Base-by-base conservation (phyloP, 1,140 invertebrate genomes). In the Calephelis virginiensis region DNA sequence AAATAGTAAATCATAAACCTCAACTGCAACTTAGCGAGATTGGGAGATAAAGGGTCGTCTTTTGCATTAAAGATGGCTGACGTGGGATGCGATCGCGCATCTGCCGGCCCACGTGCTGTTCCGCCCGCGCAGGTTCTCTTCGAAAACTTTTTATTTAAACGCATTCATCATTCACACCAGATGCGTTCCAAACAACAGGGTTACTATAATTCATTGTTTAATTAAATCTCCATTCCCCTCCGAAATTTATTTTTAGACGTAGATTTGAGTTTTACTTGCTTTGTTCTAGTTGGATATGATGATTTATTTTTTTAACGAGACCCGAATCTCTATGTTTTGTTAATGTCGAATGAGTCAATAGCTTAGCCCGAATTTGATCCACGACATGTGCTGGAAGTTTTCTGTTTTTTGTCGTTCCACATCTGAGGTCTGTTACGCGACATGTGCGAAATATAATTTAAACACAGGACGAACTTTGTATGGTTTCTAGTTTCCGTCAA, bases 91-190 rank as follows among this genome's bases (percentile, higher is more conserved):
- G 77, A 74, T 62, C 69, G 77, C 81, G 78, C 88, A 90, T 90
- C 84, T 90, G 86, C 81, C 88, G 68, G 70, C 88, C 88, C 88
- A 90, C 88, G 88, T 89, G 86, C 85, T 83, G 75, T 81, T 70
- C 69, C 85, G 80, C 79, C 73, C 73, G 80, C 78, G 76, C 78
- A 84, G 76, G 80, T 89, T 86, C 50, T 86, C 83, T 83, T 78
- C 77, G 74, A 78, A 78, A 69, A 63, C 66, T 80, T 82, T 81
- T 82, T 84, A 67, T 70, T 68, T 66, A 46, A 80, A 77, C 77
- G 74, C 81, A 86, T 89, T 86, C 75, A 88, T 88, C 83, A 87
- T 83, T 79, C 71, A 74, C 71, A 81, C 75, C 86, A 89, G 85
- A 89, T 89, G 86, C 78, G 78, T 77, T 73, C 69, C 73, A 86